phyloP scores from a whole-genome alignment of 2,113 vertebrate species.

The Poicephalus gulielmi region DNA sequence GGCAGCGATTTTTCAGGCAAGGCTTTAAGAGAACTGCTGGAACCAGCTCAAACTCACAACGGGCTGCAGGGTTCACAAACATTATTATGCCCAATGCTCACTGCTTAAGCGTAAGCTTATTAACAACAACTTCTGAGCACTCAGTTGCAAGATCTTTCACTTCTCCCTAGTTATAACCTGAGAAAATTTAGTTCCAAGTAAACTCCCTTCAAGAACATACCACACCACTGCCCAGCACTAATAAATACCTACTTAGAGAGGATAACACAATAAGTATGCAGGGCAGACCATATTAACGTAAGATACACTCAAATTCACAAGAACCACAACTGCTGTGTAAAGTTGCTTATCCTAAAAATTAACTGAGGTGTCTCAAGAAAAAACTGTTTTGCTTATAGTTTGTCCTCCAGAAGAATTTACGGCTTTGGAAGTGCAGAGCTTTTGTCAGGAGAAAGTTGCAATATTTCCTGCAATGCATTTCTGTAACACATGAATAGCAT shows the following conservation, averaged over 20 bases:
- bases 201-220: neutral
- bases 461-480: neutral
- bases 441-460: neutral
- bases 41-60: neutral
- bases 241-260: conserved; percentile 16
- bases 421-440: accelerated
- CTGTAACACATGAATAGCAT: neutral
- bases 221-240: neutral
- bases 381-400: neutral
- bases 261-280: neutral
- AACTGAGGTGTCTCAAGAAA: neutral
- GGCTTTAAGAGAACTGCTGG: neutral
- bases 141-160: conserved; percentile 41
- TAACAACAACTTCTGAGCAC: conserved; percentile 26
- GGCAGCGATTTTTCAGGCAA: neutral
- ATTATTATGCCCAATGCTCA: conserved; percentile 30
- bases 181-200: neutral
- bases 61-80: neutral
- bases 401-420: neutral
- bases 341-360: neutral
- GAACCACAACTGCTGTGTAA: neutral
- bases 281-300: neutral
- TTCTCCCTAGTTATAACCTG: conserved; percentile 26
- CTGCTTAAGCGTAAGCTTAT: conserved; percentile 57
- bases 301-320: neutral